Evolutionary conservation across 2,113 vertebrate species (phyloP), one percentile per base, ranked within the genome.

Genomic region (Piprites chloris): DNA sequence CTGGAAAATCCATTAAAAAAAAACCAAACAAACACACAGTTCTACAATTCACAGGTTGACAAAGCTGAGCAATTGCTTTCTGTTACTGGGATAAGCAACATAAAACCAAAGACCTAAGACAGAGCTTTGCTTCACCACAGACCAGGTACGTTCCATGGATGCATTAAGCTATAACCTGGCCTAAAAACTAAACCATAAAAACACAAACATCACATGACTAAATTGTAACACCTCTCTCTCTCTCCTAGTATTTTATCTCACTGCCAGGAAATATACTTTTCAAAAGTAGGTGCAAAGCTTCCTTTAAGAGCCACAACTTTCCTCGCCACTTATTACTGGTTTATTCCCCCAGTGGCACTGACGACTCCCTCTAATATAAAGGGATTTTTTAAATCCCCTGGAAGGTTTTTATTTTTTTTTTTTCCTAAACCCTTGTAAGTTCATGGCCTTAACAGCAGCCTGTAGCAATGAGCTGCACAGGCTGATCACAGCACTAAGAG

Each of bases 301-400:
- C 59, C 71, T 83, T 74, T 26, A 68, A 44, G 52, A 84, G 37
- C 42, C 32, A 28, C 63, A 94, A 55, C 79, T 89, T 88, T 55
- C 53, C 41, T 49, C 42, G 73, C 20, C 68, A 81, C 82, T 88
- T 21, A 80, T 80, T 49, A 80, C 7, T 78, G 79, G 79, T 77
- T 92, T 93, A 84, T 86, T 90, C 90, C 76, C 76, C 63, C 65
- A 33, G 78, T 3, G 5, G 66, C 65, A 37, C 56, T 69, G 88
- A 87, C 32, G 73, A 41, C 49, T 94, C 85, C 63, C 88, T 84
- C 75, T 56, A 59, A 87, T 87, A 92, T 56, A 78, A 94, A 85
- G 32, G 61, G 79, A 94, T 96, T 93, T 80, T 90, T 35, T 77
- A 80, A 95, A 92, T 71, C 76, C 69, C 72, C 52, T 58, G 56